A percentile compares a stretch with the other conserved stretches of the same genome.
phyloP scores from a whole-genome alignment of 2,888 invertebrate species.

The Lycia hirtaria region DNA sequence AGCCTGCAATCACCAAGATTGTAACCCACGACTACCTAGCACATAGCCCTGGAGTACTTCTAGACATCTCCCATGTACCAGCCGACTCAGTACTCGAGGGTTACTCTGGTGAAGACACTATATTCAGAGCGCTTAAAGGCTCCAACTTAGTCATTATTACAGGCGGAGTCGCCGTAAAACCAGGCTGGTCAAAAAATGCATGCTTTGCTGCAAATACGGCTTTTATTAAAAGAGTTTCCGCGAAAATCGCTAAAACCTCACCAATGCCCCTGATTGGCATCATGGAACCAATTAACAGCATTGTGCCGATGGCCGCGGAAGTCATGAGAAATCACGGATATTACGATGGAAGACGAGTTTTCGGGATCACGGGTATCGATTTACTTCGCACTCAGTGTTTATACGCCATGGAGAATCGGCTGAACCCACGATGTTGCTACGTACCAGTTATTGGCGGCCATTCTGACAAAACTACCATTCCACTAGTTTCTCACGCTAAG shows the following conservation, averaged over 20 bases:
- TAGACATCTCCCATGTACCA: conserved; percentile 79
- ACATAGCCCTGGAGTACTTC: conserved; percentile 67
- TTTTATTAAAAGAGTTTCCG: conserved; percentile 64
- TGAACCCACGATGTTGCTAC: conserved; percentile 87
- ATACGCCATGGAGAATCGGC: conserved; percentile 87
- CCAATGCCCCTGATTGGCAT: conserved; percentile 74
- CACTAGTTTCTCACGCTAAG: conserved; percentile 89
- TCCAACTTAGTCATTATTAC: conserved; percentile 88
- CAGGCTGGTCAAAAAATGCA: conserved; percentile 86
- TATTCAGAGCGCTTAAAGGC: conserved; percentile 74
- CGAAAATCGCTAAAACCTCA: conserved; percentile 54
- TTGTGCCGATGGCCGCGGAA: conserved; percentile 77
- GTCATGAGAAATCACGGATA: conserved; percentile 66
- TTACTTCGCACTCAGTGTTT: conserved; percentile 91
- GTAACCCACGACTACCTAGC: conserved; percentile 82
- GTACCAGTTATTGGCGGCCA: conserved; percentile 93
- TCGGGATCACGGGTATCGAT: conserved; percentile 92
- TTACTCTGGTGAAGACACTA: conserved; percentile 57
- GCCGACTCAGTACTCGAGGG: conserved; percentile 60
- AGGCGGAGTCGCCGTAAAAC: conserved; percentile 86
- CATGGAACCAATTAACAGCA: conserved; percentile 74
- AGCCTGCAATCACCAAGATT: conserved; percentile 84
- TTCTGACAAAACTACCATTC: conserved; percentile 90
- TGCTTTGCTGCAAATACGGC: conserved; percentile 81
- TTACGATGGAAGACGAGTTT: conserved; percentile 87